Percentiles rank a stretch among this genome's conserved stretches.
Conservation (phyloP, 92 coral and sea anemone genomes). For the Virgularia gustaviana region DNA sequence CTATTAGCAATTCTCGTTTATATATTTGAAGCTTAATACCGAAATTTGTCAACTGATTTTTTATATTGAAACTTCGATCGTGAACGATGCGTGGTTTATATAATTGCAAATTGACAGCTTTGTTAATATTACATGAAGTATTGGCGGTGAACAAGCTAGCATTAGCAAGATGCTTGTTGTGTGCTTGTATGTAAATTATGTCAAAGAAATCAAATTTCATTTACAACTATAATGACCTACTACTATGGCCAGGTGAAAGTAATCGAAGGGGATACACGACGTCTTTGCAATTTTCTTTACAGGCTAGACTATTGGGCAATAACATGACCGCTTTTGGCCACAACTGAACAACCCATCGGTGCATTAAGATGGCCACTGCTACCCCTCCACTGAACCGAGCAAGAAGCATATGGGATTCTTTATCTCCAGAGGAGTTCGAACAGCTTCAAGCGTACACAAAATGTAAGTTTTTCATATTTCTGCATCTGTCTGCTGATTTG, state of each 20-base stretch:
- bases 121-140: constrained; percentile 33
- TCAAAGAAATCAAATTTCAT: constrained; percentile 40
- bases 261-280: constrained; percentile 30
- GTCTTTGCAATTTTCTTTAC: constrained; percentile 23
- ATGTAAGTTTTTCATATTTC: constrained; percentile 70
- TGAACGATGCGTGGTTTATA: too few relatives aligned
- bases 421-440: constrained; percentile 95
- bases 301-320: constrained; percentile 30
- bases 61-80: too few relatives aligned
- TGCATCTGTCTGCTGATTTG: constrained; percentile 1
- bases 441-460: constrained; percentile 99
- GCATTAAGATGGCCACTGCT: constrained; percentile 56
- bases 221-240: constrained; percentile 40
- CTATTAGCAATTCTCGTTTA: too few relatives aligned
- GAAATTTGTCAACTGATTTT: too few relatives aligned
- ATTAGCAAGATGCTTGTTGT: neutral
- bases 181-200: constrained; percentile 21
- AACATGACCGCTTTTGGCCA: constrained; percentile 9
- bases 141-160: too few relatives aligned
- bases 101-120: too few relatives aligned
- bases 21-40: too few relatives aligned
- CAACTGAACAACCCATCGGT: neutral
- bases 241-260: constrained; percentile 44
- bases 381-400: constrained; percentile 61
- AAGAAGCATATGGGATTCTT: constrained; percentile 95